Percentiles rank a stretch among this genome's conserved stretches.
Conservation (phyloP, 2,888 invertebrate genomes). For the Saturnia pavonia region DNA sequence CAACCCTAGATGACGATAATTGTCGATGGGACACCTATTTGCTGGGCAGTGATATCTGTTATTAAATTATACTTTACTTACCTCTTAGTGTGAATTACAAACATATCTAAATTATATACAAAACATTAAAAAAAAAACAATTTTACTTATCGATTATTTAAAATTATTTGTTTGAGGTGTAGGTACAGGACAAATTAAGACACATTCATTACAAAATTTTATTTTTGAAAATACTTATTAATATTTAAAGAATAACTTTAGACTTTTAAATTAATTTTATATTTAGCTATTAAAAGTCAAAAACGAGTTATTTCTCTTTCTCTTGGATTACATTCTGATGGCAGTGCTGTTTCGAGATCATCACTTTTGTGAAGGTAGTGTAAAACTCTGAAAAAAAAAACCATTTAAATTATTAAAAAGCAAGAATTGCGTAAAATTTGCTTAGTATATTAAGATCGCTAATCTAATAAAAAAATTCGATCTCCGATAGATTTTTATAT, state of each 20-base stretch:
- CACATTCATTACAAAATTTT: slow-evolving; percentile 62
- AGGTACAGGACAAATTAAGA: slow-evolving; percentile 27
- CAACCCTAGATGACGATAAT: too few species aligned
- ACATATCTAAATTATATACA: slow-evolving; percentile 27
- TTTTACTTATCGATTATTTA: slow-evolving; percentile 23
- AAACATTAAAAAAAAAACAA: slow-evolving; percentile 18
- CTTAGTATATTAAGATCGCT: background rate
- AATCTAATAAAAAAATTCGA: background rate
- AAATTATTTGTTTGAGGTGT: slow-evolving; percentile 20
- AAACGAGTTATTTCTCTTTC: slow-evolving; percentile 72
- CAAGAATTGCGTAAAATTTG: background rate
- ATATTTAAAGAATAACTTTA: slow-evolving; percentile 46
- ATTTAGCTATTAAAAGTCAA: slow-evolving; percentile 41
- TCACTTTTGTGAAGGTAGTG: slow-evolving; percentile 56
- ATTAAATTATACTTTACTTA: too few species aligned
- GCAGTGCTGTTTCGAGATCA: slow-evolving; percentile 33
- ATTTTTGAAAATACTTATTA: slow-evolving; percentile 75
- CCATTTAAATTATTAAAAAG: background rate
- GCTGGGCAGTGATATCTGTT: too few species aligned
- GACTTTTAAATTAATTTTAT: slow-evolving; percentile 51
- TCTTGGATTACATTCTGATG: slow-evolving; percentile 48
- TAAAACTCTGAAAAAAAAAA: slow-evolving; percentile 53
- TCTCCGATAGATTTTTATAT: background rate
- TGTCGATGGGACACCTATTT: too few species aligned
- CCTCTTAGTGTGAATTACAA: background rate